phyloP scores from a whole-genome alignment of 2,113 vertebrate genomes.

The Litocranius walleri region DNA sequence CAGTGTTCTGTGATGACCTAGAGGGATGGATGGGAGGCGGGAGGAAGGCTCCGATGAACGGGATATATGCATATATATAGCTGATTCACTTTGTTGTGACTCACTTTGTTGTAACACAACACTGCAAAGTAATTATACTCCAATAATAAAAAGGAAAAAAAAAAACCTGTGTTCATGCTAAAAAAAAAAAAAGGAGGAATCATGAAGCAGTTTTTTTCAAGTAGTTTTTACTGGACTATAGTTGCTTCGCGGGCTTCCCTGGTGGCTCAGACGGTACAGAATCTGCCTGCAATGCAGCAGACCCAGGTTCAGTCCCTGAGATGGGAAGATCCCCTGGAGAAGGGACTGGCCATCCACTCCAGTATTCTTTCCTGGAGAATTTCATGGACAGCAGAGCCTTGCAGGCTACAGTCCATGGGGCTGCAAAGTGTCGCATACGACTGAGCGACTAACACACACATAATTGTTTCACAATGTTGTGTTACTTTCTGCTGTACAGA shows the following conservation, averaged over 20 bases:
- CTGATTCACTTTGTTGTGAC: background rate
- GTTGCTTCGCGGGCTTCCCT: background rate
- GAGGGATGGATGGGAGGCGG: background rate
- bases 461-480: background rate
- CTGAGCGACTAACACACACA: background rate
- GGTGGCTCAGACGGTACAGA: background rate
- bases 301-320: background rate
- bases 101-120: background rate
- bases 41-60: background rate
- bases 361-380: background rate
- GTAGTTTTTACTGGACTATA: background rate
- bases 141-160: background rate
- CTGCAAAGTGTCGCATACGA: accelerated
- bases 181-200: background rate
- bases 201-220: background rate
- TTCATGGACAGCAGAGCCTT: background rate
- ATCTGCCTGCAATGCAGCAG: background rate
- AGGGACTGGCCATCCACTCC: background rate
- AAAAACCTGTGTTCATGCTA: background rate
- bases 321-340: background rate
- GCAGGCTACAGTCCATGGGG: background rate
- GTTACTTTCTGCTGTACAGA: background rate
- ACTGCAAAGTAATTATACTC: background rate
- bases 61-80: background rate
- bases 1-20: background rate